These are phyloP conservation scores for Peucedramus taeniatus DNA, from an alignment of 2,113 vertebrate genomes.

Conservation along the genomic window DNA sequence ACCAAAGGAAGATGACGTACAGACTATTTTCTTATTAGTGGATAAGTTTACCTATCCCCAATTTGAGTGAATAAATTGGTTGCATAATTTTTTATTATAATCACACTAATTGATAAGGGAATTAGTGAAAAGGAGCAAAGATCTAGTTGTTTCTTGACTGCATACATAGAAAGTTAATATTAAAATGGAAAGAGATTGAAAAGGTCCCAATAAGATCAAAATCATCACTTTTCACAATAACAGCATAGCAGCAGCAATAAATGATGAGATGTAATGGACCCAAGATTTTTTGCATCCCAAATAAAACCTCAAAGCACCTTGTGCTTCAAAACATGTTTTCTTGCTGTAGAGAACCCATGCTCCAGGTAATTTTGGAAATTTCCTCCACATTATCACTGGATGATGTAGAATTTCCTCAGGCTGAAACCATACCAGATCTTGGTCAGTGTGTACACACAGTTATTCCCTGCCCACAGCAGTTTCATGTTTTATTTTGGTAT, in stretches of 20 bases:
- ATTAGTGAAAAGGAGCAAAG: neutral
- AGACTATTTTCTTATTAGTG: neutral
- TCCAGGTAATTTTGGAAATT: neutral
- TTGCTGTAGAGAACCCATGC: neutral
- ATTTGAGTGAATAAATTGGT: neutral
- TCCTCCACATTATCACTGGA: neutral
- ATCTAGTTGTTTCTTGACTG: neutral
- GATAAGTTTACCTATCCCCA: rapidly evolving
- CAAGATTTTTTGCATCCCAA: neutral
- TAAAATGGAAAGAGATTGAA: neutral
- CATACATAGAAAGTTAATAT: neutral
- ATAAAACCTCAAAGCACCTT: neutral
- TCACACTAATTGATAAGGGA: neutral
- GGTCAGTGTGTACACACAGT: neutral
- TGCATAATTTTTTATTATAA: neutral
- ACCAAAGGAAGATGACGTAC: neutral
- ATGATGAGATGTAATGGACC: neutral
- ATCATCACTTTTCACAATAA: neutral
- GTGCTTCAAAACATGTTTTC: neutral
- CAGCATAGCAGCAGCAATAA: neutral
- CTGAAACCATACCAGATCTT: neutral
- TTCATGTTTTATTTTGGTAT: neutral
- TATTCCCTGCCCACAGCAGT: neutral
- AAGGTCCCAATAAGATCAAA: neutral
- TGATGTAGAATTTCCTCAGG: neutral